These are phyloP conservation scores for Psilopogon haemacephalus DNA, from an alignment of 2,113 vertebrate genomes.

Conservation along the genomic window DNA sequence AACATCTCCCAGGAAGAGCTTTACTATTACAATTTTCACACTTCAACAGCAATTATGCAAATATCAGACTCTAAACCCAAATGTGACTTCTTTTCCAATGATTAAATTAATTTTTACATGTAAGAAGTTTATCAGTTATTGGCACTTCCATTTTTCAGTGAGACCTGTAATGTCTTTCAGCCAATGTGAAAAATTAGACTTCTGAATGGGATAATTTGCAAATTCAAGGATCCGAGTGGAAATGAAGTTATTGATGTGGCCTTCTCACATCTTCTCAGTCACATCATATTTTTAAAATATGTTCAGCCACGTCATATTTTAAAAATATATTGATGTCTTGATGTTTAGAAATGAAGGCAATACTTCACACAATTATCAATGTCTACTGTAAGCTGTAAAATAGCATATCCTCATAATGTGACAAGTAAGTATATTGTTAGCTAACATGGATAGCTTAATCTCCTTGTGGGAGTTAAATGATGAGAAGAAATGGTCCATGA, in stretches of 20 bases:
- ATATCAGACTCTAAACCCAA: not conserved
- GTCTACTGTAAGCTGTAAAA: not conserved
- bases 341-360: not conserved
- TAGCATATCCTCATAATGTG: not conserved
- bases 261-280: not conserved
- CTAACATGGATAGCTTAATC: slow-evolving; percentile 2
- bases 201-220: not conserved
- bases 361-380: not conserved
- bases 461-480: slow-evolving; percentile 60
- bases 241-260: not conserved
- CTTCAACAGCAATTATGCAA: not conserved
- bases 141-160: not conserved
- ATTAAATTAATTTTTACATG: not conserved
- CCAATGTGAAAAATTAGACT: not conserved
- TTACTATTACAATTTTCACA: not conserved
- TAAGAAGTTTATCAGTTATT: not conserved
- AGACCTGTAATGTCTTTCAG: not conserved
- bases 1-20: not conserved
- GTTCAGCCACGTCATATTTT: not conserved
- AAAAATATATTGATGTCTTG: not conserved
- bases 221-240: not conserved
- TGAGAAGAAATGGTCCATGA: slow-evolving; percentile 62
- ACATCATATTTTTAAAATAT: not conserved
- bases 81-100: not conserved
- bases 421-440: not conserved